A percentile compares a stretch with the other conserved stretches of the same genome.
Conservation (phyloP, 2,888 invertebrate species). For the Stramonita haemastoma region DNA sequence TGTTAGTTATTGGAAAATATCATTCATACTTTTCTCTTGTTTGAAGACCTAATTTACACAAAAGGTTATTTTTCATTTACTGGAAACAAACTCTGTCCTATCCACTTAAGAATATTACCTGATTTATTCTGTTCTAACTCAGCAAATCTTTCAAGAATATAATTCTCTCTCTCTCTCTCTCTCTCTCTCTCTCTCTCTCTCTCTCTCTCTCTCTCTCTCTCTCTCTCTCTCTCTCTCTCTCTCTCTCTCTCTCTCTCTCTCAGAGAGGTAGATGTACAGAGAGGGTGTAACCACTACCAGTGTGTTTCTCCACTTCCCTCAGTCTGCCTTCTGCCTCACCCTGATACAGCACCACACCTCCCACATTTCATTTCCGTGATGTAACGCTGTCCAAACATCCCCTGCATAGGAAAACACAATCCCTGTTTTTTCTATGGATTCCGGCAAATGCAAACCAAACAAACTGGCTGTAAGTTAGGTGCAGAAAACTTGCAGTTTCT, state of each 20-base stretch:
- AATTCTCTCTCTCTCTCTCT: not conserved
- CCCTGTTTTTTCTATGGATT: not conserved
- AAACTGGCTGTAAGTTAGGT: not conserved
- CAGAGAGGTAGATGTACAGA: not conserved
- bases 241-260: not conserved
- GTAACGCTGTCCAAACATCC: not conserved
- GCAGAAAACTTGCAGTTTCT: too few relatives aligned
- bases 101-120: too few relatives aligned
- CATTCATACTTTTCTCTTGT: too few relatives aligned
- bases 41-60: too few relatives aligned
- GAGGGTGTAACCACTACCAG: too few relatives aligned
- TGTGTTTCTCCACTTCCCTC: not conserved
- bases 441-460: not conserved
- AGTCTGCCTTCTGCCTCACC: not conserved
- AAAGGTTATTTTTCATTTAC: too few relatives aligned
- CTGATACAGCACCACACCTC: not conserved
- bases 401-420: not conserved
- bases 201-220: not conserved
- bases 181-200: not conserved
- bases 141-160: too few relatives aligned
- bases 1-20: too few relatives aligned
- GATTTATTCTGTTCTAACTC: too few relatives aligned
- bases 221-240: constrained; percentile 1
- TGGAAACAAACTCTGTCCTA: too few relatives aligned
- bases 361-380: not conserved